phyloP scores from a whole-genome alignment of 2,797 vertebrate genomes.

The Cheirogaleus major region DNA sequence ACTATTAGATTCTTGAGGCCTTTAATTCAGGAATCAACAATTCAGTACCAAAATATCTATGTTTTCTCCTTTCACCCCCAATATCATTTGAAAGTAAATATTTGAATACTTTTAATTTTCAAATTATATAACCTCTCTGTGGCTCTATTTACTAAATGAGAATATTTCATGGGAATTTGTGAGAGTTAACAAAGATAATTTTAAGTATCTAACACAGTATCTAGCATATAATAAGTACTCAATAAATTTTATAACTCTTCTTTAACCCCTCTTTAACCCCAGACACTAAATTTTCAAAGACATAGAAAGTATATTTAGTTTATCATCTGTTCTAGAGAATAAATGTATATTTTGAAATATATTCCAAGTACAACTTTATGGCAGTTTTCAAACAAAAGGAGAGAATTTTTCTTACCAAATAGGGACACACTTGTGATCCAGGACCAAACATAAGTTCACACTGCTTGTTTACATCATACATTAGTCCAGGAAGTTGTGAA shows the following conservation, averaged over 20 bases:
- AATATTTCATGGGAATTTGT: neutral
- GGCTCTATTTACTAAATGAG: neutral
- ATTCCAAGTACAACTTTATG: neutral
- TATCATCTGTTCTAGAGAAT: neutral
- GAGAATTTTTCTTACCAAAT: conserved; percentile 90
- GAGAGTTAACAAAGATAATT: neutral
- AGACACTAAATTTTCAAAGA: neutral
- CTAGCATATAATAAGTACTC: neutral
- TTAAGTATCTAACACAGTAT: neutral
- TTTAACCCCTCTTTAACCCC: neutral
- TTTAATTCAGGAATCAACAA: neutral
- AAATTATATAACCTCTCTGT: neutral
- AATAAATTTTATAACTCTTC: no score
- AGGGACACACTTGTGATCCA: conserved; percentile 97
- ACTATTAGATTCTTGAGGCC: neutral
- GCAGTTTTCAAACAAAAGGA: conserved; percentile 9
- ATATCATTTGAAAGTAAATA: neutral
- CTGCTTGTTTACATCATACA: conserved; percentile 96
- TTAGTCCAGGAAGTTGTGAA: conserved; percentile 92
- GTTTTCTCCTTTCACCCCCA: neutral
- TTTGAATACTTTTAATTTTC: conserved; percentile 29
- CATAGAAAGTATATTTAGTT: neutral
- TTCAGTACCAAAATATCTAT: neutral
- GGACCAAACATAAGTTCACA: conserved; percentile 97
- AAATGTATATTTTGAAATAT: neutral